Evolutionary conservation across 2,888 invertebrate genomes (phyloP), one percentile per base, ranked within the genome.

Genomic region (Drosophila vallismaia): DNA sequence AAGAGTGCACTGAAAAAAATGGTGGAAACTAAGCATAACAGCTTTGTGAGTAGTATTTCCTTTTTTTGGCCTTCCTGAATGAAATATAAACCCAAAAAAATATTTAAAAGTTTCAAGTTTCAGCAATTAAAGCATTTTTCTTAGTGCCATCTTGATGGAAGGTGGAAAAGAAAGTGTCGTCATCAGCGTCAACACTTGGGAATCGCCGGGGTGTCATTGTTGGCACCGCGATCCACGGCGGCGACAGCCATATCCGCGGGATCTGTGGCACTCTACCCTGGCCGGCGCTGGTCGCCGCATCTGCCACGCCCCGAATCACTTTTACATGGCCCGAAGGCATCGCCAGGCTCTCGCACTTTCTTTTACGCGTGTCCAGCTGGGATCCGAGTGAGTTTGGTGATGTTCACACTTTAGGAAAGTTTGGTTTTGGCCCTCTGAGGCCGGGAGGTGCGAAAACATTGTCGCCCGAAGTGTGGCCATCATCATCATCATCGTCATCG

Each of bases 401-500:
- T 86, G 85, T 86, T 86, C 85, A 88, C 85, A 86, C 85, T 86
- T 86, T 84, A 81, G 60, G 85, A 79, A 88, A 88, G 87, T 86
- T 88, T 87, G 77, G 84, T 84, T 88, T 81, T 33, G 62, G 28
- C 50, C 44, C 31, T 9, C 36, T 73, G 74, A 74, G 67, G 67
- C 80, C 77, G 71, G 66, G 62, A 84, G 83, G 88, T 84, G 88
- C 84, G 77, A 84, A 84, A 86, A 79, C 74, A 71, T 83, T 86
- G 83, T 82, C 83, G 86, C 88, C 79, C 67, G 60, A 82, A 87
- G 82, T 82, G 82, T 87, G 87, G 86, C 79, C 67, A 85, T 77
- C 78, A 59, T 81, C 87, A 80, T 69, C 75, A 62, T 49, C 36
- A 28, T 44, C 58, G 9, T 28, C 55, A 28, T 44, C 58, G 7